Evolutionary conservation across 2,113 vertebrate genomes (phyloP), one percentile per base, ranked within the genome.

Genomic region (Tympanuchus pallidicinctus): DNA sequence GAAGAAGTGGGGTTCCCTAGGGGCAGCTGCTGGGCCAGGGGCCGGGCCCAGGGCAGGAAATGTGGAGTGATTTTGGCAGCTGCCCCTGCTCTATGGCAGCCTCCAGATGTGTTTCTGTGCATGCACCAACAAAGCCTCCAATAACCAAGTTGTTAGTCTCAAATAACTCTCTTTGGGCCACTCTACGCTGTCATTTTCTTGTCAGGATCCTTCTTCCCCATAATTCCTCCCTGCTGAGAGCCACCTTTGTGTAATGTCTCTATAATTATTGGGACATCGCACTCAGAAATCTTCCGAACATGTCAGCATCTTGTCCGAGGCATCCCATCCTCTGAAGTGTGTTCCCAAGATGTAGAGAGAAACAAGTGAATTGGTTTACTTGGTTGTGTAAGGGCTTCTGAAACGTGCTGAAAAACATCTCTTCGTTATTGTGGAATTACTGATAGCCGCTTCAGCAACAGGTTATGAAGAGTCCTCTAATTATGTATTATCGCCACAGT

Each of bases 341-440:
- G 24, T 32, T 65, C 65, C 25, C 0, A 1, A 10, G 38, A 24
- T 30, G 65, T 6, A 13, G 2, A 22, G 28, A 27, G 43, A 45
- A 79, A 93, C 47, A 48, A 84, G 59, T 80, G 6, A 6, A 0
- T 28, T 52, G n/a, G 2, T 60, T 65, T 59, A n/a, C 71, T 82
- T 40, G 66, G 65, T 66, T 87, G 64, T 30, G 6, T 20, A 25
- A 36, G 45, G 60, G 54, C 48, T 87, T 92, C 64, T 65, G 70
- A 93, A 78, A 82, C 11, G 43, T 87, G 89, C 70, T 75, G 21
- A 82, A 95, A 16, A 65, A 22, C 78, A 70, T 34, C 71, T 69
- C 89, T 85, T 89, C 87, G 90, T 96, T 93, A 89, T 89, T 85
- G 66, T 73, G 89, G 72, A 82, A 89, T 95, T 48, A 66, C 86